Conservation (phyloP, 2,113 vertebrate species). For the Periophthalmus modestus region DNA sequence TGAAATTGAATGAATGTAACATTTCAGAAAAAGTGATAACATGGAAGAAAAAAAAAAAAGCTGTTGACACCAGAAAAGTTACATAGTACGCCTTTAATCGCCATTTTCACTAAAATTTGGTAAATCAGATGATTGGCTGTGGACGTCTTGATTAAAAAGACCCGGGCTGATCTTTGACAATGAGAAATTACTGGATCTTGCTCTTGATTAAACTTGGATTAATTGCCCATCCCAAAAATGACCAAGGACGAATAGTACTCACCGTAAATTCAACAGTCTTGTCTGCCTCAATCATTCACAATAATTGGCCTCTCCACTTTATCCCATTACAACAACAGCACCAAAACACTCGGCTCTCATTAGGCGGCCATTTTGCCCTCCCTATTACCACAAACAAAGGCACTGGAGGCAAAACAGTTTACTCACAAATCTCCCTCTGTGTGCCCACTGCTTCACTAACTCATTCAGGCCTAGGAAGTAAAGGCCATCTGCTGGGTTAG, state of each 20-base stretch:
- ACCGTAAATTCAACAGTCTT: slow-evolving; percentile 13
- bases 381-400: slow-evolving; percentile 63
- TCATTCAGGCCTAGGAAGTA: slow-evolving; percentile 66
- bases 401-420: slow-evolving; percentile 74
- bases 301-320: slow-evolving; percentile 60
- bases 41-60: too few relatives aligned
- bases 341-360: slow-evolving; percentile 65
- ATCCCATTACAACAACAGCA: slow-evolving; percentile 65
- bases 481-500: slow-evolving; percentile 77
- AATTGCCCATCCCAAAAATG: background rate
- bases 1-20: too few relatives aligned
- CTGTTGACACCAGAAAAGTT: too few relatives aligned
- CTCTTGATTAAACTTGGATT: too few relatives aligned
- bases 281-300: slow-evolving; percentile 35
- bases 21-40: too few relatives aligned
- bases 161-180: too few relatives aligned
- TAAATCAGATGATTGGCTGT: too few relatives aligned
- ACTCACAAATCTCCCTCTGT: slow-evolving; percentile 72
- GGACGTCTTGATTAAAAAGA: too few relatives aligned
- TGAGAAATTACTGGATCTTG: too few relatives aligned
- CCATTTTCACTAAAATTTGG: too few relatives aligned
- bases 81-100: too few relatives aligned
- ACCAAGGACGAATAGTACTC: background rate
- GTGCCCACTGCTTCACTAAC: slow-evolving; percentile 69
- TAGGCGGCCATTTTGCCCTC: slow-evolving; percentile 68